phyloP scores from a whole-genome alignment of 2,113 vertebrate genomes.

The Rhinichthys klamathensis region DNA sequence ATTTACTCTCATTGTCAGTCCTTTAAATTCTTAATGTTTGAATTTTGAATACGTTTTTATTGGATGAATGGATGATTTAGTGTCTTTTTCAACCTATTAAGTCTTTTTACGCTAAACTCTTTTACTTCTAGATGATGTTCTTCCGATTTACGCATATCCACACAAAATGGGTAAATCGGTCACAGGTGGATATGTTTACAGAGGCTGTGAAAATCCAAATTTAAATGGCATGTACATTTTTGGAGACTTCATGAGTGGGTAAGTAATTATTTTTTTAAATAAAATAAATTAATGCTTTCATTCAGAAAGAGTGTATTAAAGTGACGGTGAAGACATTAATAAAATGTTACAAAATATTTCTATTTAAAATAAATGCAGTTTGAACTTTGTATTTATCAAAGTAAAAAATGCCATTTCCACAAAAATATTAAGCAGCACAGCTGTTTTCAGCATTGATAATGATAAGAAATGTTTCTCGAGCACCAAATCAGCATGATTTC shows the following conservation, averaged over 20 bases:
- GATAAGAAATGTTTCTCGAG: too few relatives aligned
- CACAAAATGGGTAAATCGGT: constrained; percentile 95
- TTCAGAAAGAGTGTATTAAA: too few relatives aligned
- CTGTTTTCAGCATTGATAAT: too few relatives aligned
- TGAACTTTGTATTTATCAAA: too few relatives aligned
- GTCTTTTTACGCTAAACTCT: not conserved
- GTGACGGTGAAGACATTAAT: too few relatives aligned
- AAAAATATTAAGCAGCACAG: too few relatives aligned
- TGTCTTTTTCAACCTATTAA: not conserved
- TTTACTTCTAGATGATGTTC: constrained; percentile 82
- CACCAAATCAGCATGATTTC: not conserved
- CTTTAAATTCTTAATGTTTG: not conserved
- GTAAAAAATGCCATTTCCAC: too few relatives aligned
- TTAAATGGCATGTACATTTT: constrained; percentile 96
- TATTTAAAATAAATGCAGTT: too few relatives aligned
- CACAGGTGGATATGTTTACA: constrained; percentile 92
- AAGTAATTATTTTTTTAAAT: constrained; percentile 54
- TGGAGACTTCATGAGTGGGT: constrained; percentile 99
- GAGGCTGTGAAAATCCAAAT: constrained; percentile 93
- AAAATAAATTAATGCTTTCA: too few relatives aligned
- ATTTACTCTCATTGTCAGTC: not conserved
- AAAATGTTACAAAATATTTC: too few relatives aligned
- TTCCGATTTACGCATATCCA: constrained; percentile 93
- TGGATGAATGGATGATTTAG: not conserved
- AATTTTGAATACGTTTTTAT: not conserved